These are phyloP conservation scores for Albula goreensis DNA, from an alignment of 2,113 vertebrate species.

Conservation along the genomic window DNA sequence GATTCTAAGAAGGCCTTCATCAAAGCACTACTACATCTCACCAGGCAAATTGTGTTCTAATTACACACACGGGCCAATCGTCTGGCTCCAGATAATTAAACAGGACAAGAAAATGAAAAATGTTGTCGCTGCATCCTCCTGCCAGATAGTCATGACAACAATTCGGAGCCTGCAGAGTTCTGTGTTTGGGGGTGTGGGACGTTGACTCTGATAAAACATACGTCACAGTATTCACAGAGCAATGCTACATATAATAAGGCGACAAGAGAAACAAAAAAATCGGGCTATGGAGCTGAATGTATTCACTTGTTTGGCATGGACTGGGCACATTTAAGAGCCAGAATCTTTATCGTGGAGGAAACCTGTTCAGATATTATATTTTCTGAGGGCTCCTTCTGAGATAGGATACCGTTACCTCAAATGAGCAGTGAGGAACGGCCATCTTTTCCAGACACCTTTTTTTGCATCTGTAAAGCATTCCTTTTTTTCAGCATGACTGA, in stretches of 20 bases:
- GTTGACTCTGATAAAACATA: background rate
- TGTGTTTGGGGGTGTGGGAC: background rate
- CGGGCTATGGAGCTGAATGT: background rate
- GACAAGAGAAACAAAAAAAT: background rate
- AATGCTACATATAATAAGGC: background rate
- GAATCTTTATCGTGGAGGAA: background rate
- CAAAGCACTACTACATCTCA: background rate
- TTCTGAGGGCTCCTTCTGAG: background rate
- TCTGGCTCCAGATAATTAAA: slow-evolving; percentile 8
- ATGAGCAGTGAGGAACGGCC: background rate
- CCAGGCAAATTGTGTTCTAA: slow-evolving; percentile 4
- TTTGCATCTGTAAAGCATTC: slow-evolving; percentile 46
- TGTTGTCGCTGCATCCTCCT: background rate
- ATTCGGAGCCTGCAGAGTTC: background rate
- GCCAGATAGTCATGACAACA: slow-evolving; percentile 8
- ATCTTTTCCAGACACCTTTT: slow-evolving; percentile 16
- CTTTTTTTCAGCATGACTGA: slow-evolving; percentile 43
- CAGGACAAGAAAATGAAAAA: slow-evolving; percentile 20
- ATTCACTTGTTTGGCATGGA: background rate
- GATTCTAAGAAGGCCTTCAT: background rate
- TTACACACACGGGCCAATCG: background rate
- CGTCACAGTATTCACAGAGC: background rate
- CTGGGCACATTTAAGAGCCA: background rate
- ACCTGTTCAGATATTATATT: background rate
- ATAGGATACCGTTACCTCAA: background rate